Evolutionary conservation across 2,888 invertebrate species (phyloP), one percentile per base, ranked within the genome.

Genomic region (Phyllotreta cruciferae): DNA sequence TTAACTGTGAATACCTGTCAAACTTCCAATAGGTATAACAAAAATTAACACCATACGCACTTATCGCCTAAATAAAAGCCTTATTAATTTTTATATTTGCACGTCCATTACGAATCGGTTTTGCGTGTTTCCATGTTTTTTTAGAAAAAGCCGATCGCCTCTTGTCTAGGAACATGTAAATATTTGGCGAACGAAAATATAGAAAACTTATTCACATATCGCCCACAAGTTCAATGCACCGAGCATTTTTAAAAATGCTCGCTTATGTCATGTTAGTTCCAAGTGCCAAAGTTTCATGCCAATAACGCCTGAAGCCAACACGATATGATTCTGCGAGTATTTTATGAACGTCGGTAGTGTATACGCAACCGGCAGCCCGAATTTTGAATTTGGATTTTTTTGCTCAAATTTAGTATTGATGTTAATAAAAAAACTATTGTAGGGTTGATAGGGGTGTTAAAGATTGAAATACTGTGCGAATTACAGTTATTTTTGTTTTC

Each of bases 251-350:
- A 39, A 57, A 57, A 47, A 38, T 13, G 11, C n/a, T 49, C 7
- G 56, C 56, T 57, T 57, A 49, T 57, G 47, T 57, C 56, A 63
- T 49, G 49, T 13, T 49, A 35, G 9, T 35, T n/a, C 34, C 11
- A 49, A 36, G 13, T 11, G 49, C 49, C 49, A 49, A 49, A 11
- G 6, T 49, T 49, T 35, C 10, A 9, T 35, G 8, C 49, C 24
- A 47, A 24, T 35, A 47, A 24, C 47, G 6, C 10, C 34, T 44
- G 24, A 14, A 47, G 24, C 35, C 6, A 49, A 49, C 49, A 35
- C 24, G 24, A 24, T 24, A 49, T 49, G 35, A 49, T 35, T 49
- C 44, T 47, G 47, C 34, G 35, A 14, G 1, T 49, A 35, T 6
- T 24, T 24, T 24, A 24, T 24, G 24, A 4, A 24, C 34, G 14